Base-by-base conservation (phyloP, 2,797 vertebrate species). In the Glyptemys insculpta region DNA sequence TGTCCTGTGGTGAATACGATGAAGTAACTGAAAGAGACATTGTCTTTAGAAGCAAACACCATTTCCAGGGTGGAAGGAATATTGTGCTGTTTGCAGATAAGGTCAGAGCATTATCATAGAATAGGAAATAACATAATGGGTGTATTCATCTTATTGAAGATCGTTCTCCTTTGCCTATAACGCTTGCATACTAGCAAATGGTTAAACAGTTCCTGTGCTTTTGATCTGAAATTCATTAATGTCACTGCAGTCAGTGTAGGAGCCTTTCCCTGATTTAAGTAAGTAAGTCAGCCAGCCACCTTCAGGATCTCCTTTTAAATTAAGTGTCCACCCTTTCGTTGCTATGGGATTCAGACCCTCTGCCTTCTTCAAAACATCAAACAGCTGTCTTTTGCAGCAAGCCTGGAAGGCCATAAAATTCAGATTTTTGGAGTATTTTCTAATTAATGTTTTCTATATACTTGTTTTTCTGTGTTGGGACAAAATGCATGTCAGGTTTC, bases 221-320 rank as follows among this genome's bases (percentile, higher is more conserved):
- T 74, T 85, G 72, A 56, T 57, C 76, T 74, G 82, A 93, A 95
- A 93, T 88, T 90, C 84, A 56, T 88, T 82, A 53, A 87, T 54
- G 79, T 90, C 89, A 85, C 81, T 92, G 82, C 89, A 29, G 29
- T 25, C 86, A 21, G 29, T 25, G 27, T 23, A 37, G 4, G 52
- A 92, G 82, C 50, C 86, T 94, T 94, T 92, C 84, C 82, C 57
- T 52, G 56, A 50, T 78, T 85, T 85, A 91, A 92, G 87, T 78
- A 92, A 94, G 93, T 94, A 82, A 1, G 4, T 76, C 59, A 9
- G 34, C 37, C 76, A 54, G 2, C 37, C 50, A 44, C 12, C 72
- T 44, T 41, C 37, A 76, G 72, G 31, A 78, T 31, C 44, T 31
- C 3, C 44, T 62, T 74, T 78, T n/a, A n/a, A n/a, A n/a, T n/a